Base-by-base conservation (phyloP, 2,797 vertebrate genomes). In the Sebastes elongatus region DNA sequence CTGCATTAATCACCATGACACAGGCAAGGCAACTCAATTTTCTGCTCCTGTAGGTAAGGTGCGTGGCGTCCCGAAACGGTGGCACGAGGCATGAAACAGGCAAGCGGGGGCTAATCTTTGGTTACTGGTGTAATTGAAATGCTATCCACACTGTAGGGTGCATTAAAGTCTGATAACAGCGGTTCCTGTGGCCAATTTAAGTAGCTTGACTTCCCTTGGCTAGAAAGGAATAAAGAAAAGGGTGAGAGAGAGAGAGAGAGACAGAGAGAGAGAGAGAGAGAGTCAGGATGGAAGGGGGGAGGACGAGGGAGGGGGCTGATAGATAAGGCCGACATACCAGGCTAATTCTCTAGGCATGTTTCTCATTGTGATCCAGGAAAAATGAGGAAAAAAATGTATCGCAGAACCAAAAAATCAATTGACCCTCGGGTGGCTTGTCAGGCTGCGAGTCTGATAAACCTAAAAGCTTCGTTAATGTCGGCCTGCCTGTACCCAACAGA, bases 61-160 rank as follows among this genome's bases (percentile, higher is more conserved):
- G 97, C 97, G 96, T 96, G 96, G 97, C 95, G 95, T 96, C 96
- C 96, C 93, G 96, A 97, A 92, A 94, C 88, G 86, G 96, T 95
- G 95, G 97, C 96, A 96, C 95, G 95, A 97, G 97, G 97, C 98
- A 97, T 97, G 97, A 97, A 98, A 98, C 97, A 96, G 96, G 96
- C 97, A 95, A 96, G 97, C 97, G 92, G 96, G 96, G 97, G 97
- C 97, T 98, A 98, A 98, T 97, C 98, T 99, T 98, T 98, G 97
- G 97, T 99, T 99, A 98, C 97, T 97, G 96, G 96, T 97, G 97
- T 99, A 99, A 99, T 99, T 99, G 98, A 99, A 99, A 99, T 99
- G 97, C 98, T 98, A 98, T 98, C 97, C 97, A 98, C 97, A 98
- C 98, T 98, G 98, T 97, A 97, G 97, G 97, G 97, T 97, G 97